Evolutionary conservation across 2,113 vertebrate species (phyloP).

Genomic region (human): GRCh38 chr11:79092501-79093000

Average conservation of each 20-base stretch:
- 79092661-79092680: not conserved
- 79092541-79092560: not conserved
- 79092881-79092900: not conserved
- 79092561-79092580: not conserved
- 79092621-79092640: not conserved
- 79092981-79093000: not conserved
- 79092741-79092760: not conserved
- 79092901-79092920: not conserved
- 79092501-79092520: not conserved
- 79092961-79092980: not conserved
- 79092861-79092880: not conserved
- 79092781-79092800: not conserved
- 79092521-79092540: not conserved
- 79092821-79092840: not conserved
- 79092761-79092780: not conserved
- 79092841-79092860: not conserved
- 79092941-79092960: not conserved
- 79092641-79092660: not conserved
- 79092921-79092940: not conserved
- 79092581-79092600: not conserved
- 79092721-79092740: not conserved
- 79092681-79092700: not conserved
- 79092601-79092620: not conserved
- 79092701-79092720: not conserved
- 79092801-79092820: not conserved